A percentile compares a stretch with the other conserved stretches of the same genome.
These are phyloP conservation scores for Thunnus maccoyii DNA, from an alignment of 2,113 vertebrate genomes.

Conservation along the genomic window DNA sequence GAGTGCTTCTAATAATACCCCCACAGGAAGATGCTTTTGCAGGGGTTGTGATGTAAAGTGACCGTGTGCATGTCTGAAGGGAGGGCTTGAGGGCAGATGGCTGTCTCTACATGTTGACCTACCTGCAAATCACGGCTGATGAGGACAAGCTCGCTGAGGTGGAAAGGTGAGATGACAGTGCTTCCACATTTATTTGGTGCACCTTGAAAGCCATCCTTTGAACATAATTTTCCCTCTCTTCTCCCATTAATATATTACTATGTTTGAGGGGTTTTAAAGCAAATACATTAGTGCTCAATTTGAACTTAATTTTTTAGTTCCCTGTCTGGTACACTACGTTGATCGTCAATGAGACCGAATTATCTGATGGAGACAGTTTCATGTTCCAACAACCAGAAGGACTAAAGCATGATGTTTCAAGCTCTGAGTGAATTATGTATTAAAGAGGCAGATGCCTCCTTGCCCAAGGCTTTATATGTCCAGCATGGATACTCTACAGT, in stretches of 20 bases:
- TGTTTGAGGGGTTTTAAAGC: too few relatives aligned
- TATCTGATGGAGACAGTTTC: conserved; percentile 75
- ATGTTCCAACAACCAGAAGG: conserved; percentile 72
- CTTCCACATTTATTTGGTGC: conserved; percentile 41
- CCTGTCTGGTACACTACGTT: conserved; percentile 19
- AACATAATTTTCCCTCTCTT: neutral
- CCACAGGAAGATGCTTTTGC: conserved; percentile 74
- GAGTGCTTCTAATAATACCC: conserved; percentile 81
- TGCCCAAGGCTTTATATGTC: conserved; percentile 81
- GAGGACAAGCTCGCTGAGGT: conserved; percentile 69
- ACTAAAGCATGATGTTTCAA: conserved; percentile 73
- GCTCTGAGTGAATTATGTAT: conserved; percentile 81
- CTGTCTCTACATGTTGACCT: conserved; percentile 80
- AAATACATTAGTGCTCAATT: conserved; percentile 14
- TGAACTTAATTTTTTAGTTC: conserved; percentile 5
- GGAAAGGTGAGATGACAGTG: conserved; percentile 73
- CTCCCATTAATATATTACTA: neutral
- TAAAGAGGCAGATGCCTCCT: conserved; percentile 81
- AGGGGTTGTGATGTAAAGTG: conserved; percentile 70
- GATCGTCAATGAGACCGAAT: conserved; percentile 46
- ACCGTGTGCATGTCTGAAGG: conserved; percentile 67
- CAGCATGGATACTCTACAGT: conserved; percentile 76
- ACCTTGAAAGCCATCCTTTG: conserved; percentile 4
- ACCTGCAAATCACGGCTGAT: conserved; percentile 73
- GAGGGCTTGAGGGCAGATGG: conserved; percentile 66